Conservation (phyloP, 2,888 invertebrate genomes). For the Catonia carolina region DNA sequence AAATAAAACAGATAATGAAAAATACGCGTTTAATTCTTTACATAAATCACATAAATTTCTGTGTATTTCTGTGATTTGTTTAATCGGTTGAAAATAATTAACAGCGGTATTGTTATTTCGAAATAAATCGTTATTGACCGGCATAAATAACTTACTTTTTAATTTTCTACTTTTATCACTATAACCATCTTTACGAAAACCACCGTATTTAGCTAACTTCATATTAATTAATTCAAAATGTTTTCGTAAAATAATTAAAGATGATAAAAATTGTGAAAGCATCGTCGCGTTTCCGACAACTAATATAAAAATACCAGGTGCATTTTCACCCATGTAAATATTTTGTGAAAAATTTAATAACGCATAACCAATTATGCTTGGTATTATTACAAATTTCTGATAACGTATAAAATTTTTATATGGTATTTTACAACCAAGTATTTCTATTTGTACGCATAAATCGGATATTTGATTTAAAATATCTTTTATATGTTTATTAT, state of each 20-base stretch:
- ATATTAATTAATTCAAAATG: slow-evolving; percentile 1
- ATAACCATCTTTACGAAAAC: background rate
- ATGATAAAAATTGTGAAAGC: background rate
- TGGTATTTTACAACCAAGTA: slow-evolving; percentile 8
- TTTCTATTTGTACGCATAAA: slow-evolving; percentile 9
- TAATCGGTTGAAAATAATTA: slow-evolving; percentile 7
- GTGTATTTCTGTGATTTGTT: slow-evolving; percentile 17
- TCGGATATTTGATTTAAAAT: slow-evolving; percentile 2
- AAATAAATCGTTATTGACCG: background rate
- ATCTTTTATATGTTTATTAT: slow-evolving; percentile 11
- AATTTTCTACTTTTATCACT: background rate
- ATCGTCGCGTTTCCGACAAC: slow-evolving; percentile 4
- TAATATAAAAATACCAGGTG: slow-evolving; percentile 18
- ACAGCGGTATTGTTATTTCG: background rate
- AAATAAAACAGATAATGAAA: slow-evolving; percentile 16
- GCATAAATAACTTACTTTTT: background rate
- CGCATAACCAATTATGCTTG: slow-evolving; percentile 7
- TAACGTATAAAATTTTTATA: slow-evolving; percentile 6
- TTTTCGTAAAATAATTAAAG: background rate
- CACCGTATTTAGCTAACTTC: background rate
- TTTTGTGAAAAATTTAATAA: slow-evolving; percentile 21
- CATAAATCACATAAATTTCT: slow-evolving; percentile 15
- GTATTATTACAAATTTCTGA: slow-evolving; percentile 12
- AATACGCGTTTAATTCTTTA: slow-evolving; percentile 19
- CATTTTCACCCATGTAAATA: slow-evolving; percentile 19